Conservation (phyloP, 2,888 invertebrate species). For the Sminthurides aquaticus region DNA sequence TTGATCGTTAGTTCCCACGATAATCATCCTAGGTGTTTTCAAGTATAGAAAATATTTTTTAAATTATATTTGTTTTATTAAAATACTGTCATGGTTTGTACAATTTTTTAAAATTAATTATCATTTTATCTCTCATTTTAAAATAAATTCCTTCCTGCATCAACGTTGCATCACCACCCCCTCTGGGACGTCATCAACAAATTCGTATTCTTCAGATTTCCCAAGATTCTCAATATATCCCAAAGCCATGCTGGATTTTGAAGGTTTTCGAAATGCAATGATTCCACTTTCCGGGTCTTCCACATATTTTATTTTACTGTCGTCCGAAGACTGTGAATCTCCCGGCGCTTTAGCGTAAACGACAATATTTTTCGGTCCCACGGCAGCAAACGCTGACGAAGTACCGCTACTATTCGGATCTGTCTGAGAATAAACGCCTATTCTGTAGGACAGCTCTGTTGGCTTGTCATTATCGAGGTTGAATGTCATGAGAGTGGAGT, state of each 20-base stretch:
- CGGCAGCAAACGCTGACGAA: conserved; percentile 11
- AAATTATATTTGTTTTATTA: no score
- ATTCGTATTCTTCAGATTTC: background rate
- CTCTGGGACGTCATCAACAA: background rate
- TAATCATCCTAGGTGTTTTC: no score
- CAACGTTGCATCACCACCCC: no score
- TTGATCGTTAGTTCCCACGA: no score
- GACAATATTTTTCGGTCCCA: conserved; percentile 18
- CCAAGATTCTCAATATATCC: background rate
- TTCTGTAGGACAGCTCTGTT: conserved; percentile 6
- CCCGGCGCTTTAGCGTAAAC: conserved; percentile 12
- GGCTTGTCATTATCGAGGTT: background rate
- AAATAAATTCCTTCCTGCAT: no score
- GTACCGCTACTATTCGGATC: background rate
- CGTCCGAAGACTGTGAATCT: background rate
- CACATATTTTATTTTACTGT: background rate
- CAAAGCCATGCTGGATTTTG: background rate
- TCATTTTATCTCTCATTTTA: no score
- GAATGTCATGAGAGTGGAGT: conserved; percentile 5
- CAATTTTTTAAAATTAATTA: no score
- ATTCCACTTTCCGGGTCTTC: background rate
- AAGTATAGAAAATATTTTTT: no score
- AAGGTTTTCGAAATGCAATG: background rate
- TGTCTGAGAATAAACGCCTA: conserved; percentile 16
- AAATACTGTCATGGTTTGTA: no score